Percentiles rank a stretch among this genome's conserved stretches.
Evolutionary conservation across 2,888 invertebrate species (phyloP).

Genomic region (Pachycephus smyrnensis): DNA sequence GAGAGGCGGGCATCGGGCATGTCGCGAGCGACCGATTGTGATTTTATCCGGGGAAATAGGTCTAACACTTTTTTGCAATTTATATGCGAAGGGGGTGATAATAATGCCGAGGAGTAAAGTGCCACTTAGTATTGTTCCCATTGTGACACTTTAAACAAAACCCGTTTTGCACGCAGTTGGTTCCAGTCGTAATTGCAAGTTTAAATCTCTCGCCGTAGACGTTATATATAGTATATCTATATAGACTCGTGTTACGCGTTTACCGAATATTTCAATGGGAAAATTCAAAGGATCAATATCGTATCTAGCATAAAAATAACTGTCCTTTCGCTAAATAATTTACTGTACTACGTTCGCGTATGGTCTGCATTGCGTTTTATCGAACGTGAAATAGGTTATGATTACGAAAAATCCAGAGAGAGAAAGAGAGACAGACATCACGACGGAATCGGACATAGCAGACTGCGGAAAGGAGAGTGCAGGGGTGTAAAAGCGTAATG

Average conservation of each 20-base stretch:
- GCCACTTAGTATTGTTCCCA: not conserved
- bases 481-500: not conserved
- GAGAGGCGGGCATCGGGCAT: not conserved
- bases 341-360: not conserved
- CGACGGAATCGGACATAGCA: not conserved
- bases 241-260: not conserved
- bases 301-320: not conserved
- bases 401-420: not conserved
- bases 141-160: not conserved
- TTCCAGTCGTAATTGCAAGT: not conserved
- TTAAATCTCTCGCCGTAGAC: not conserved
- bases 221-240: not conserved
- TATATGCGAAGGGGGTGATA: not conserved
- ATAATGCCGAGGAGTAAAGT: not conserved
- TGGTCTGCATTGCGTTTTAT: not conserved
- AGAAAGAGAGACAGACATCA: not conserved
- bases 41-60: constrained; percentile 19
- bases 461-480: not conserved
- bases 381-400: not conserved
- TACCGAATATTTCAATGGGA: not conserved
- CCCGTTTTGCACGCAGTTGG: not conserved
- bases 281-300: not conserved
- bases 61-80: constrained; percentile 17
- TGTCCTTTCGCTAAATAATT: not conserved
- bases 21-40: not conserved